These are phyloP conservation scores for Saguinus midas DNA, from an alignment of 2,113 vertebrate species.

Conservation along the genomic window DNA sequence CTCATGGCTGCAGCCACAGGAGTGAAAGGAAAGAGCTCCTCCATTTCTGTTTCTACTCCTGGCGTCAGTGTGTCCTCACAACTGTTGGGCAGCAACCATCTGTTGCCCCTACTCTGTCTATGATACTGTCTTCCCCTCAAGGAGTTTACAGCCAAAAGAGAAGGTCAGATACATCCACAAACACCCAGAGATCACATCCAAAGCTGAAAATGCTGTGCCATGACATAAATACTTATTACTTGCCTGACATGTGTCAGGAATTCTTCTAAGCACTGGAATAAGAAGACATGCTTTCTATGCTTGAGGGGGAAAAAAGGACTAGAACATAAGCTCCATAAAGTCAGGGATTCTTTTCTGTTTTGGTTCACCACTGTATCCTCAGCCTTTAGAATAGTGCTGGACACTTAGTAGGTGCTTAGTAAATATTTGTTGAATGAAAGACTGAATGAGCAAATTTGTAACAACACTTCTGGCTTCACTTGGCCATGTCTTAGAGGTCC, in stretches of 20 bases:
- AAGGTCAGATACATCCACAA: neutral
- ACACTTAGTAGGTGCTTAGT: neutral
- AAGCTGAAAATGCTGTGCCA: neutral
- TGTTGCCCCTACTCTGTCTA: neutral
- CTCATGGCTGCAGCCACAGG: neutral
- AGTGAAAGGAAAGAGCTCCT: neutral
- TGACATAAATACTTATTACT: neutral
- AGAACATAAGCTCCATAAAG: neutral
- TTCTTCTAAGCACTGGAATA: no score
- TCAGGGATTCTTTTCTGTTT: neutral
- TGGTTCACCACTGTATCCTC: neutral
- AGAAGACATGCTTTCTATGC: neutral
- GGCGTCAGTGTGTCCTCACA: neutral
- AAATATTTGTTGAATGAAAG: neutral
- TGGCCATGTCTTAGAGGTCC: neutral
- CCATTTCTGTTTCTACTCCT: neutral
- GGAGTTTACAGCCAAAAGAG: neutral
- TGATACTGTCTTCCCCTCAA: neutral
- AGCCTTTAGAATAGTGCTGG: neutral
- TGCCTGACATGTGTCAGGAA: neutral
- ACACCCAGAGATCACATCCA: neutral
- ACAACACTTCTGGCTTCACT: neutral
- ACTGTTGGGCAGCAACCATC: neutral
- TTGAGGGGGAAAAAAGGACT: neutral
- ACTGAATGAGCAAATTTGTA: neutral